A percentile compares a stretch with the other conserved stretches of the same genome.
Evolutionary conservation across 2,797 vertebrate species (phyloP).

Genomic region (Leontocebus nigricollis): DNA sequence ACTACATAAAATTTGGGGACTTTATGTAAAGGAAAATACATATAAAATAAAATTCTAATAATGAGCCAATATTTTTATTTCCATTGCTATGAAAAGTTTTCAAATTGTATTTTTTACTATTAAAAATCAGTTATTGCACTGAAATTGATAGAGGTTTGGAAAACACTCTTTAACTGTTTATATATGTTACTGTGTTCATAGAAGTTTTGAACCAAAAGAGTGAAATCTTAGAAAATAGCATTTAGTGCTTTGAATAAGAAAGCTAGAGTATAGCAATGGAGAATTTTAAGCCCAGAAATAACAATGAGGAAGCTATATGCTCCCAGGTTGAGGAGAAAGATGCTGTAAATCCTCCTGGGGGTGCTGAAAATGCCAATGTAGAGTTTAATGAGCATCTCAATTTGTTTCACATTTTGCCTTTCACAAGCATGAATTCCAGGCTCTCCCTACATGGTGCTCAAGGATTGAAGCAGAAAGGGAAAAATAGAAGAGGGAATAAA

Average conservation of each 20-base stretch:
- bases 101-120: background rate
- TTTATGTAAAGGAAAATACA: constrained; percentile 19
- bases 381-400: background rate
- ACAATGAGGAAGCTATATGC: background rate
- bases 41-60: background rate
- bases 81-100: background rate
- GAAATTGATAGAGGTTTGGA: background rate
- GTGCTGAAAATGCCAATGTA: background rate
- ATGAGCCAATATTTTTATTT: background rate
- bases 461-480: background rate
- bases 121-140: background rate
- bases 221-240: background rate
- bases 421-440: background rate
- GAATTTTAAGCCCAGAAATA: background rate
- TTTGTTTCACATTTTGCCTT: background rate
- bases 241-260: background rate
- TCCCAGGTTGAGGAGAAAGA: background rate
- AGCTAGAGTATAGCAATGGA: background rate
- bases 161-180: background rate
- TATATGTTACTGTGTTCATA: background rate
- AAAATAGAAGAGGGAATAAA: background rate
- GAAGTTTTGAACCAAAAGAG: background rate
- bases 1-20: background rate
- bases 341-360: background rate
- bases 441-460: background rate